phyloP scores from a whole-genome alignment of 2,113 vertebrate species.

The Panurus biarmicus region DNA sequence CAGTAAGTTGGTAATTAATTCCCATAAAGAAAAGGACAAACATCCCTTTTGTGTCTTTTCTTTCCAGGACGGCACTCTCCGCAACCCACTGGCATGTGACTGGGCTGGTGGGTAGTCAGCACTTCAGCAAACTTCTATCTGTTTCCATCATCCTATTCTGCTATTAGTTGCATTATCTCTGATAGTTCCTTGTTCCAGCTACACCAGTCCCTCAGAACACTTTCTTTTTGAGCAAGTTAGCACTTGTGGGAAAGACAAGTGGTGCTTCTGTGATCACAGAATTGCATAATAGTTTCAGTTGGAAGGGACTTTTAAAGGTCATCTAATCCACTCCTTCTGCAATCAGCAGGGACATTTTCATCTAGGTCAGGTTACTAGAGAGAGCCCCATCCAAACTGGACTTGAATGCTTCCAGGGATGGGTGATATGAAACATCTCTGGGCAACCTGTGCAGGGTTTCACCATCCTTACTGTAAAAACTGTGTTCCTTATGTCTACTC shows the following conservation, averaged over 20 bases:
- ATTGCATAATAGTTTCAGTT: neutral
- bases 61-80: neutral
- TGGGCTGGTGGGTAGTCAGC: neutral
- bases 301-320: neutral
- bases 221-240: neutral
- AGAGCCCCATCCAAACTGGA: neutral
- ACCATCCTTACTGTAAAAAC: neutral
- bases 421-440: neutral
- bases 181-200: neutral
- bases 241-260: neutral
- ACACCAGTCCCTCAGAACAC: neutral
- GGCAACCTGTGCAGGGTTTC: neutral
- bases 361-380: neutral
- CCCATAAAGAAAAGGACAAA: neutral
- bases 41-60: neutral
- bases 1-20: neutral
- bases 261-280: neutral
- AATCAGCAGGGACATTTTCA: neutral
- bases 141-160: neutral
- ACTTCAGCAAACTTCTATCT: neutral
- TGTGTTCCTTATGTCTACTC: neutral
- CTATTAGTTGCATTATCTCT: neutral
- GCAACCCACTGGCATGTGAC: rapidly evolving
- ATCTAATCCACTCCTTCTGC: neutral
- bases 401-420: neutral